phyloP scores from a whole-genome alignment of 1,140 invertebrate species.

The Marisa cornuarietis region DNA sequence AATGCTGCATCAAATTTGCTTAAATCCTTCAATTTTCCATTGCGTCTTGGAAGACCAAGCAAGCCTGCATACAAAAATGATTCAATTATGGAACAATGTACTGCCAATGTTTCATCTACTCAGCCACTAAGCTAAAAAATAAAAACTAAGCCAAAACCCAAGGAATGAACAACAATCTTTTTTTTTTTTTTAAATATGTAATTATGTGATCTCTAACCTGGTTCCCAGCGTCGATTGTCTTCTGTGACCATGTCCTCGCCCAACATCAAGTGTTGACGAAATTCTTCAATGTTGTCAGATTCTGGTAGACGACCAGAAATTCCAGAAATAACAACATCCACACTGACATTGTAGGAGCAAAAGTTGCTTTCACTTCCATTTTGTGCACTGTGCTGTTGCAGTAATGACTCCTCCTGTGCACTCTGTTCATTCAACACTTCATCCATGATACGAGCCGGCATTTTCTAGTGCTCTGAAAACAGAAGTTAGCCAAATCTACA shows the following conservation, averaged over 20 bases:
- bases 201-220: constrained; percentile 64
- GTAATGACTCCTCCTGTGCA: constrained; percentile 1
- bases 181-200: no score
- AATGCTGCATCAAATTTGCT: constrained; percentile 90
- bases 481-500: not conserved
- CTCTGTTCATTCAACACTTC: constrained; percentile 18
- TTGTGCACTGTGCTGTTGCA: not conserved
- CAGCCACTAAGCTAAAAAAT: no score
- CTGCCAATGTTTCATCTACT: no score
- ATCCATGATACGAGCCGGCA: constrained; percentile 33
- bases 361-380: constrained; percentile 11
- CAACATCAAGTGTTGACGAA: constrained; percentile 84
- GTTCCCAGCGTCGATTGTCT: constrained; percentile 82
- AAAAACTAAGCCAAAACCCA: not conserved
- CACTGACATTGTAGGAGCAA: constrained; percentile 20
- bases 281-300: constrained; percentile 87
- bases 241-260: constrained; percentile 89
- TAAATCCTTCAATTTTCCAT: constrained; percentile 90
- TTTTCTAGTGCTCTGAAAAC: constrained; percentile 12
- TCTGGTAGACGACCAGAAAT: constrained; percentile 91
- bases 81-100: not conserved
- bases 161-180: no score
- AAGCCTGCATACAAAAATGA: constrained; percentile 67
- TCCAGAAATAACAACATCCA: constrained; percentile 86
- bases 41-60: constrained; percentile 83